Conservation (phyloP, 2,888 invertebrate species). For the Cyclophora albipunctata region DNA sequence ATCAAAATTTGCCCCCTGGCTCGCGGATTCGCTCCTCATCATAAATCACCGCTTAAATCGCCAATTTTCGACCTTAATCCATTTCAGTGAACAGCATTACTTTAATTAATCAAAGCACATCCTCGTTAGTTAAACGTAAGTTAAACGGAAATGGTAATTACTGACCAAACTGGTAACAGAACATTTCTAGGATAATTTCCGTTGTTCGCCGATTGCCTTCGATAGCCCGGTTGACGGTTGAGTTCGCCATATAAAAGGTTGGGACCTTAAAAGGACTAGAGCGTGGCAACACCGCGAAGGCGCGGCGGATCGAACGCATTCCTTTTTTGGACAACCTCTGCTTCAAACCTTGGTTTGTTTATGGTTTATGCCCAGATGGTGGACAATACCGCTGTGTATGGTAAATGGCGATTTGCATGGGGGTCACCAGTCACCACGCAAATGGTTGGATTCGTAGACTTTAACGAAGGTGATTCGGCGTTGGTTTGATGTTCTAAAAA, state of each 20-base stretch:
- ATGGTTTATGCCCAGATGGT: slow-evolving; percentile 21
- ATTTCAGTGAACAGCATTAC: too few relatives aligned
- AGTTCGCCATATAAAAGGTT: slow-evolving; percentile 51
- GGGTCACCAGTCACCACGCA: neutral
- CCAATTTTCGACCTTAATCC: too few relatives aligned
- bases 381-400: neutral
- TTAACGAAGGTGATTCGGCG: too few relatives aligned
- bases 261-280: slow-evolving; percentile 61
- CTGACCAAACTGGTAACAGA: slow-evolving; percentile 6
- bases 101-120: neutral
- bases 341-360: slow-evolving; percentile 35
- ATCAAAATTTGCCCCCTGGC: too few relatives aligned
- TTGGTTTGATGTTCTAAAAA: slow-evolving; percentile 21
- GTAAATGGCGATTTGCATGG: slow-evolving; percentile 3
- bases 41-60: too few relatives aligned
- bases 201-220: slow-evolving; percentile 41
- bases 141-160: slow-evolving; percentile 4
- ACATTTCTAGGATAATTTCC: slow-evolving; percentile 23
- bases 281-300: slow-evolving; percentile 26
- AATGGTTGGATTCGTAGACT: too few relatives aligned
- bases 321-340: slow-evolving; percentile 57
- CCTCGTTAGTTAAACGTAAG: slow-evolving; percentile 6
- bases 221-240: slow-evolving; percentile 21
- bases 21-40: too few relatives aligned
- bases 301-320: slow-evolving; percentile 35